phyloP scores from a whole-genome alignment of 2,797 vertebrate genomes.

The Bovichtus variegatus region DNA sequence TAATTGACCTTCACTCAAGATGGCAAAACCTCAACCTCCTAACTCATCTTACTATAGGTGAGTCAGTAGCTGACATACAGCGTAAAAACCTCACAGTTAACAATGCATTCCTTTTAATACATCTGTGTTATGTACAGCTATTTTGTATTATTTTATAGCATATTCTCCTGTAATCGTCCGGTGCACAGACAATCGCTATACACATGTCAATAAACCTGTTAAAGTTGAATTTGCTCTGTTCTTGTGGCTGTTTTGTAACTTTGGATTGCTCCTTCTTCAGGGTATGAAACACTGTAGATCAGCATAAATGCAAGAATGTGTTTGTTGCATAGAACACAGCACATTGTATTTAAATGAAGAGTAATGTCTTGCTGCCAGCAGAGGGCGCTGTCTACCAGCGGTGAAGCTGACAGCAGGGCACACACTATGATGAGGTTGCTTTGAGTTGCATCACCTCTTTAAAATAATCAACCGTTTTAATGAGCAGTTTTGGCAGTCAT shows the following conservation, averaged over 20 bases:
- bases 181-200: constrained; percentile 88
- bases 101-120: constrained; percentile 76
- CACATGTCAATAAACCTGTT: constrained; percentile 86
- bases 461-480: constrained; percentile 67
- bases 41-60: constrained; percentile 50
- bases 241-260: neutral
- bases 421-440: constrained; percentile 48
- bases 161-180: constrained; percentile 80
- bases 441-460: constrained; percentile 76
- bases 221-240: constrained; percentile 9
- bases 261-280: neutral
- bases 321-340: neutral
- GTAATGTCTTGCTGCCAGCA: constrained; percentile 42
- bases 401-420: neutral
- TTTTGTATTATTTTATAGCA: constrained; percentile 79
- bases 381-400: constrained; percentile 60
- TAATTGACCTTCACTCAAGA: constrained; percentile 33
- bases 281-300: neutral
- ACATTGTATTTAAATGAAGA: neutral
- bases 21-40: constrained; percentile 58
- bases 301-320: neutral
- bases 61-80: constrained; percentile 67
- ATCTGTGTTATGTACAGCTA: constrained; percentile 68
- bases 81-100: constrained; percentile 70
- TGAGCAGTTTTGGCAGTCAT: constrained; percentile 66